A percentile compares a stretch with the other conserved stretches of the same genome.
phyloP scores from a whole-genome alignment of 1,140 invertebrate genomes.

The Drosophila parabipectinata region DNA sequence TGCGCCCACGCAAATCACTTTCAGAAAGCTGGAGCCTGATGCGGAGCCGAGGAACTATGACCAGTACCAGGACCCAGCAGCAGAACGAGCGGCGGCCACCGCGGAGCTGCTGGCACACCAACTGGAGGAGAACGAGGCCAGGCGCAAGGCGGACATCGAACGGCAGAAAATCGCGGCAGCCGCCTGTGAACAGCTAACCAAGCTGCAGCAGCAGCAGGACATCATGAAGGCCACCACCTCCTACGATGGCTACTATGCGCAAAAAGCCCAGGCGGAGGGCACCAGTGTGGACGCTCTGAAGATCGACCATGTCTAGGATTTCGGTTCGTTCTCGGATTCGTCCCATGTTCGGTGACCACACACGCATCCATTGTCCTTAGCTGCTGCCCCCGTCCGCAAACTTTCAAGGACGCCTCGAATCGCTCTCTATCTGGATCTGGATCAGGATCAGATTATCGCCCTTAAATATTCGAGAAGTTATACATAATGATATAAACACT shows the following conservation, averaged over 20 bases:
- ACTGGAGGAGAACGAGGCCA: constrained; percentile 72
- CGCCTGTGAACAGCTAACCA: constrained; percentile 70
- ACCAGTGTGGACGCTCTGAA: constrained; percentile 64
- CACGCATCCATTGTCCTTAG: constrained; percentile 27
- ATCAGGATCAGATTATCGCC: constrained; percentile 31
- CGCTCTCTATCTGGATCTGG: constrained; percentile 47
- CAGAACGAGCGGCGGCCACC: constrained; percentile 65
- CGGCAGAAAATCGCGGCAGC: constrained; percentile 72
- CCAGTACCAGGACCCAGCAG: constrained; percentile 70
- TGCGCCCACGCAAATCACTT: constrained; percentile 48
- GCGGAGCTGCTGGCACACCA: constrained; percentile 73
- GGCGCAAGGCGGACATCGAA: constrained; percentile 74
- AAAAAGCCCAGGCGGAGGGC: constrained; percentile 70
- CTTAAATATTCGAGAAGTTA: constrained; percentile 30
- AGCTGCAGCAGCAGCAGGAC: constrained; percentile 69
- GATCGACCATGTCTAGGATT: constrained; percentile 65
- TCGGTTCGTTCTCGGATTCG: constrained; percentile 5
- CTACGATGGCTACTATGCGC: constrained; percentile 70
- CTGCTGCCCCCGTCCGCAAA: constrained; percentile 34
- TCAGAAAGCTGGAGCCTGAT: constrained; percentile 56
- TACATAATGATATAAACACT: constrained; percentile 33
- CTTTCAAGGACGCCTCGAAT: constrained; percentile 33
- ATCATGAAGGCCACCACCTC: constrained; percentile 71
- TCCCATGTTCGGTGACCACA: constrained; percentile 8
- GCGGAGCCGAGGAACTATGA: constrained; percentile 65